Evolutionary conservation across 2,888 invertebrate species (phyloP).

Genomic region (Seira ritae): DNA sequence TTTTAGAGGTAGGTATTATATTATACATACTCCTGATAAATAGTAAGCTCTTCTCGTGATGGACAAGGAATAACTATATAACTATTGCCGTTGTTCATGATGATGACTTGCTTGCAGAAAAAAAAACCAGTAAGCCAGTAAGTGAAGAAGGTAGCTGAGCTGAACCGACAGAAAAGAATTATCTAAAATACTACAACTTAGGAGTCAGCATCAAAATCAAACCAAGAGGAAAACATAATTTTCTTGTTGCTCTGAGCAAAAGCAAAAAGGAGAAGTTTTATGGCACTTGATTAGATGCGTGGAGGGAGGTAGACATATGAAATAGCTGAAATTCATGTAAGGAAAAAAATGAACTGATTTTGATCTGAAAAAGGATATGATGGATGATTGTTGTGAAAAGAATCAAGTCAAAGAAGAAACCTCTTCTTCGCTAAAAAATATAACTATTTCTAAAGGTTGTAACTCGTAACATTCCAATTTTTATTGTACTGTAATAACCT

Average conservation of each 20-base stretch:
- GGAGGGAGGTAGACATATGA: constrained; percentile 45
- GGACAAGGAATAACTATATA: constrained; percentile 20
- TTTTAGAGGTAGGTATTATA: too few species aligned
- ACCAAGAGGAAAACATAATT: constrained; percentile 33
- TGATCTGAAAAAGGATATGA: constrained; percentile 62
- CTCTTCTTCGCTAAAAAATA: background rate
- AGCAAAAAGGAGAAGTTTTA: constrained; percentile 30
- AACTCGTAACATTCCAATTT: background rate
- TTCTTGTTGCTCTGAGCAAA: constrained; percentile 19
- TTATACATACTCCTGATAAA: too few species aligned
- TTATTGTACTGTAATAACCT: background rate
- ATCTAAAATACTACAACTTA: constrained; percentile 7
- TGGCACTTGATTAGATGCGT: constrained; percentile 50
- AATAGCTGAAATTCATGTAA: constrained; percentile 40
- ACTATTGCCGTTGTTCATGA: too few species aligned
- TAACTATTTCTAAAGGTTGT: background rate
- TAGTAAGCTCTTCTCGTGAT: constrained; percentile 13
- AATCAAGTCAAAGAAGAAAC: constrained; percentile 25
- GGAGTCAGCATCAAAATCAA: background rate
- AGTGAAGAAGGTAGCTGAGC: constrained; percentile 8
- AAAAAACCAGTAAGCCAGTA: background rate
- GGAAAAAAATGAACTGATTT: constrained; percentile 57
- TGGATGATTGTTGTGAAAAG: constrained; percentile 60
- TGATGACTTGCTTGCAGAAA: too few species aligned
- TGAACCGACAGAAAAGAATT: constrained; percentile 25